phyloP scores from a whole-genome alignment of 2,113 vertebrate species.

The Malurus elegans region DNA sequence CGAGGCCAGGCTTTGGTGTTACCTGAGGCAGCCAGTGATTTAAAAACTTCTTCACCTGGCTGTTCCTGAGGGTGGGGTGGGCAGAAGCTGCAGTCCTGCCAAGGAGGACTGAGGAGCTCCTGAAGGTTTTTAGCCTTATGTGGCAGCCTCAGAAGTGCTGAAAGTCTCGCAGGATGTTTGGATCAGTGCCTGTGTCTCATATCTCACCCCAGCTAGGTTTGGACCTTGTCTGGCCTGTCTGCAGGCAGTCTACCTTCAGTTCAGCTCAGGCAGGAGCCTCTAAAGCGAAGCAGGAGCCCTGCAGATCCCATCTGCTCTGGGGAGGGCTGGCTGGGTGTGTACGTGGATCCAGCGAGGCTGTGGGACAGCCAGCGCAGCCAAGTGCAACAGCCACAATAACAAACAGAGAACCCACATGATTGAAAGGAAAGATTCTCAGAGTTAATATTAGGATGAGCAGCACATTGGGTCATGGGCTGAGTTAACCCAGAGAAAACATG shows the following conservation, averaged over 20 bases:
- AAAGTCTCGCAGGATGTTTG: not conserved
- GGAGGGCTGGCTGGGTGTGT: not conserved
- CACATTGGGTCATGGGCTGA: not conserved
- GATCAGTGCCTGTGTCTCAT: fast-evolving
- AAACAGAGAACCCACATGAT: slow-evolving; percentile 23
- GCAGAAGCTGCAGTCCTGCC: not conserved
- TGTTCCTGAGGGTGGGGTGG: not conserved
- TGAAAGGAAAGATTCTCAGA: slow-evolving; percentile 39
- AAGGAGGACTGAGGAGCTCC: not conserved
- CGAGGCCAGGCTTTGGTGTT: not conserved
- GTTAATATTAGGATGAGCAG: slow-evolving; percentile 39
- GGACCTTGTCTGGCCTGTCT: not conserved
- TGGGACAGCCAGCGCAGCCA: not conserved
- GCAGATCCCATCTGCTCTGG: not conserved
- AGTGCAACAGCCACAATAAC: slow-evolving; percentile 9
- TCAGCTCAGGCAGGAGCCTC: not conserved
- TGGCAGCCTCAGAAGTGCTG: not conserved
- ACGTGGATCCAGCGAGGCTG: not conserved
- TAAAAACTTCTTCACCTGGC: fast-evolving
- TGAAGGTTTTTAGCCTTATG: not conserved
- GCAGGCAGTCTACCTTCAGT: not conserved
- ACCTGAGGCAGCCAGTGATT: not conserved
- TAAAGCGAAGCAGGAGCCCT: not conserved
- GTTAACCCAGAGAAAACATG: not conserved
- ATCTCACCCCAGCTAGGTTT: not conserved